A percentile compares a stretch with the other conserved stretches of the same genome.
Conservation (phyloP, 1,140 invertebrate genomes). For the Drosophila sucinea region DNA sequence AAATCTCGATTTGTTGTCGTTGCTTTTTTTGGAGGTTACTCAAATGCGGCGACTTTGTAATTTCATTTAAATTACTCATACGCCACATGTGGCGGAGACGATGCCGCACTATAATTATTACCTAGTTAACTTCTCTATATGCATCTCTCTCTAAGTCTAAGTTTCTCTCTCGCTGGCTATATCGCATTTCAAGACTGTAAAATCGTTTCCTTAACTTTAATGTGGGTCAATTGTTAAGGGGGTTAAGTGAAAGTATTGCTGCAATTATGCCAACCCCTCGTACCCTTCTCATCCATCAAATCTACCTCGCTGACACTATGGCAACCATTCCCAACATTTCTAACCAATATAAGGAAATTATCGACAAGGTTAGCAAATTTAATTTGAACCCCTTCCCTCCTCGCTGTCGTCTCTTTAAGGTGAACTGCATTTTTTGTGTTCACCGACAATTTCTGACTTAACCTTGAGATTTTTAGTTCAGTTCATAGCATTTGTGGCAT, state of each 20-base stretch:
- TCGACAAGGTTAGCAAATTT: conserved; percentile 45
- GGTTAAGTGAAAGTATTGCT: conserved; percentile 61
- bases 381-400: conserved; percentile 29
- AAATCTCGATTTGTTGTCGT: not conserved
- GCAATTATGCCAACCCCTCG: conserved; percentile 39
- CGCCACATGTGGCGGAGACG: conserved; percentile 38
- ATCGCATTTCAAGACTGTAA: conserved; percentile 4
- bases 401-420: conserved; percentile 22
- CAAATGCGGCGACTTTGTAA: conserved; percentile 70
- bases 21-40: conserved; percentile 66
- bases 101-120: conserved; percentile 47
- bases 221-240: conserved; percentile 69
- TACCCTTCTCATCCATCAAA: not conserved
- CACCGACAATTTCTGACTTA: conserved; percentile 31
- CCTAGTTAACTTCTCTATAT: conserved; percentile 18
- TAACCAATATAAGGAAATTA: conserved; percentile 50
- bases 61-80: conserved; percentile 78
- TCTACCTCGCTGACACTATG: not conserved
- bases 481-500: conserved; percentile 21
- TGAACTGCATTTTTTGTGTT: conserved; percentile 45
- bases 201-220: conserved; percentile 62
- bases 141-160: not conserved
- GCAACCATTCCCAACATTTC: not conserved
- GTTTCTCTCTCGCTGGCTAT: conserved; percentile 14
- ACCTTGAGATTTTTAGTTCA: conserved; percentile 31